These are phyloP conservation scores for Zonitis immaculata DNA, from an alignment of 2,888 invertebrate species.

Conservation along the genomic window DNA sequence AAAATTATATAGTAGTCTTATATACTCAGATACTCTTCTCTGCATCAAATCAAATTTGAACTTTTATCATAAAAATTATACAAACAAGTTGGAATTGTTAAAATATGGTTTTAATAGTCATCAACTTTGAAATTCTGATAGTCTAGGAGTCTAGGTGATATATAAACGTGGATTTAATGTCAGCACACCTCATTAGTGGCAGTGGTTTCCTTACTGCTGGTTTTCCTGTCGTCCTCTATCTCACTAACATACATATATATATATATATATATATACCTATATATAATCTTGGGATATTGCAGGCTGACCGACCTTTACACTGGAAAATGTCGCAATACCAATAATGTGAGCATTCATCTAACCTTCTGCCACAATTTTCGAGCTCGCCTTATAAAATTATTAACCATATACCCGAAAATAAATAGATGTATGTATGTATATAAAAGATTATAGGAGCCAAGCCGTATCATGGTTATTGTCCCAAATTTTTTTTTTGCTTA, in stretches of 20 bases:
- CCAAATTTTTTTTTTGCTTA: not conserved
- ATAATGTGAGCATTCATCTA: slow-evolving; percentile 11
- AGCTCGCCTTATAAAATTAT: no score
- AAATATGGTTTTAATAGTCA: not conserved
- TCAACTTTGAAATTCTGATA: slow-evolving; percentile 10
- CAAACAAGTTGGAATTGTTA: no score
- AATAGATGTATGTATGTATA: no score
- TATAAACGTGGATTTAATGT: slow-evolving; percentile 40
- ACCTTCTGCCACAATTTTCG: not conserved
- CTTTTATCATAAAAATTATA: no score
- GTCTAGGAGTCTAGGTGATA: no score
- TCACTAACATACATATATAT: no score
- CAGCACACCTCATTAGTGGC: slow-evolving; percentile 44
- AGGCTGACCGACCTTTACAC: slow-evolving; percentile 32
- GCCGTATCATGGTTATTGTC: not conserved
- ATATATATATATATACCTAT: no score
- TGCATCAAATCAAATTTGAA: no score
- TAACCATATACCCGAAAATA: no score
- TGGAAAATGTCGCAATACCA: slow-evolving; percentile 33
- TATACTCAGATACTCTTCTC: no score
- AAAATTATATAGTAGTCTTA: no score
- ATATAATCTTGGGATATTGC: slow-evolving; percentile 21
- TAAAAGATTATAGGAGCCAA: not conserved
- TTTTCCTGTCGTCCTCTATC: slow-evolving; percentile 23
- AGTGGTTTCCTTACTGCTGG: slow-evolving; percentile 31